These are phyloP conservation scores for Bactericera cockerelli DNA, from an alignment of 1,140 invertebrate genomes.

Conservation along the genomic window DNA sequence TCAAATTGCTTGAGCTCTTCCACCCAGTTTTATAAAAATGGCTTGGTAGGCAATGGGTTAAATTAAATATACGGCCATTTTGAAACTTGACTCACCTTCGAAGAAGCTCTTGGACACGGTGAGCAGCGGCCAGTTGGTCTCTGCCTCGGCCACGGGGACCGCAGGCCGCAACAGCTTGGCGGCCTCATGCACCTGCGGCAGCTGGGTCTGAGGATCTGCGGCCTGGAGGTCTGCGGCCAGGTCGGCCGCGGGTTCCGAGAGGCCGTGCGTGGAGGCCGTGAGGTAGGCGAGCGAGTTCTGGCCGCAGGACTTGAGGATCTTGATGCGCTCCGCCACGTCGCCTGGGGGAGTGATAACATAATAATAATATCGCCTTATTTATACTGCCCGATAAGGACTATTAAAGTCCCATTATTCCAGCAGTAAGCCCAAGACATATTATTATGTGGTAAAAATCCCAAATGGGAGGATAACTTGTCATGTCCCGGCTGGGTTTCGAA, in stretches of 20 bases:
- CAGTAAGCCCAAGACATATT: no score
- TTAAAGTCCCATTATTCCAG: no score
- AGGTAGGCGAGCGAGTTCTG: constrained; percentile 70
- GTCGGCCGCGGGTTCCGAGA: constrained; percentile 62
- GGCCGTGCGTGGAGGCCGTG: constrained; percentile 86
- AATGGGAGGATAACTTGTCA: constrained; percentile 45
- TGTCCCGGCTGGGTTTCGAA: no score
- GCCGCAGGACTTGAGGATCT: constrained; percentile 60
- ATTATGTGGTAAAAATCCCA: no score
- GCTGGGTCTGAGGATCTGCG: constrained; percentile 32
- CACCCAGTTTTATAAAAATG: no score
- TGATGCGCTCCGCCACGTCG: constrained; percentile 81
- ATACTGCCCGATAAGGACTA: no score
- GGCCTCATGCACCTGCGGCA: constrained; percentile 59
- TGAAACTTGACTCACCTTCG: constrained; percentile 45
- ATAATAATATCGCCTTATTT: no score
- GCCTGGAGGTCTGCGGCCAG: constrained; percentile 43
- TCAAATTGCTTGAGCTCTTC: no score
- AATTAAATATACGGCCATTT: no score
- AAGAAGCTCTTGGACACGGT: constrained; percentile 77
- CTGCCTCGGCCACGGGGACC: constrained; percentile 68
- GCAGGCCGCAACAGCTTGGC: constrained; percentile 73
- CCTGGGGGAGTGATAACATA: not conserved
- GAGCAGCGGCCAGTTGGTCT: constrained; percentile 91
- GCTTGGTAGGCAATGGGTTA: no score